Evolutionary conservation across 1,140 invertebrate species (phyloP).

Genomic region (Orchestia grillus): DNA sequence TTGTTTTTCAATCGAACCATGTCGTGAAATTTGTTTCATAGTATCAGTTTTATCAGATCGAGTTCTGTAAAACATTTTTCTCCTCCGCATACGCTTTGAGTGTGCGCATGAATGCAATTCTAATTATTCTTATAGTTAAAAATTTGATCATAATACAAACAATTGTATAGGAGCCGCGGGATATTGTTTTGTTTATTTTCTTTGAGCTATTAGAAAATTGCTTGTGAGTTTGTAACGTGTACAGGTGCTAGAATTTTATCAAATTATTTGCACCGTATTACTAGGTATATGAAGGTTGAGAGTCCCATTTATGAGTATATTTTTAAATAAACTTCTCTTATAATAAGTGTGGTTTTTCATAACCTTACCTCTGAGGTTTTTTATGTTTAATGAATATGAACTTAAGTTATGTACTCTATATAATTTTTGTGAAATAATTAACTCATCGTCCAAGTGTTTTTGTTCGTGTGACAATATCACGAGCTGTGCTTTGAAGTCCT

Average conservation of each 20-base stretch:
- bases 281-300: conserved; percentile 6
- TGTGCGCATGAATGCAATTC: background rate
- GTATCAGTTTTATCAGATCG: background rate
- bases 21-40: background rate
- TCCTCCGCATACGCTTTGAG: background rate
- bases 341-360: background rate
- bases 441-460: no score
- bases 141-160: background rate
- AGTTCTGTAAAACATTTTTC: no score
- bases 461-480: no score
- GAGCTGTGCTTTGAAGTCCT: no score
- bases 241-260: background rate
- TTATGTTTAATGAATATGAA: no score
- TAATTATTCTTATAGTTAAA: background rate
- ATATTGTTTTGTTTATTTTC: background rate
- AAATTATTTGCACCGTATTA: background rate
- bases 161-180: background rate
- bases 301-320: conserved; percentile 45
- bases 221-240: background rate
- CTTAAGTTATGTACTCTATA: no score
- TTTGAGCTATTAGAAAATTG: background rate
- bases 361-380: no score
- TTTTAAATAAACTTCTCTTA: conserved; percentile 25
- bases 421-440: no score
- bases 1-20: background rate